phyloP scores from a whole-genome alignment of 2,797 vertebrate genomes.

The Xenentodon cancila region DNA sequence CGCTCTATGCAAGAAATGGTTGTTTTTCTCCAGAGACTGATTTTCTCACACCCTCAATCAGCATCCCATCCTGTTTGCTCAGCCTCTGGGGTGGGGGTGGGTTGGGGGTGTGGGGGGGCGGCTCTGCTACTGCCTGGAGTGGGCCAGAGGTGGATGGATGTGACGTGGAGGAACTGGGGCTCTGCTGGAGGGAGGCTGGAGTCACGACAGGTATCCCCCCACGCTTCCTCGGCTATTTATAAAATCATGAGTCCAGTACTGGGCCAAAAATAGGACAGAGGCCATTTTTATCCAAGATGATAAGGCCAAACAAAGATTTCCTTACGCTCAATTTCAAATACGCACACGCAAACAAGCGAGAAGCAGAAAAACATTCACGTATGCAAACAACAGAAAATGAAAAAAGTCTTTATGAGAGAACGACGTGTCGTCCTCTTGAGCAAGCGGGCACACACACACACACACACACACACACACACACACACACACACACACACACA shows the following conservation, averaged over 20 bases:
- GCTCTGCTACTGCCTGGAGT: constrained; percentile 39
- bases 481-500: constrained; percentile 35
- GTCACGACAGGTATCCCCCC: constrained; percentile 79
- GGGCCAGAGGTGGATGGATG: constrained; percentile 65
- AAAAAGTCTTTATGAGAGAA: constrained; percentile 54
- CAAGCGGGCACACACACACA: constrained; percentile 1
- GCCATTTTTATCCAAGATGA: constrained; percentile 80
- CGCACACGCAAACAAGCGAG: constrained; percentile 4
- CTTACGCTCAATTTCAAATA: constrained; percentile 9
- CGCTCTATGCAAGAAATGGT: too few relatives aligned
- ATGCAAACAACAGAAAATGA: constrained; percentile 20
- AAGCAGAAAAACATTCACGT: constrained; percentile 9
- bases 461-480: too few relatives aligned
- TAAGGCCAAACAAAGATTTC: constrained; percentile 44
- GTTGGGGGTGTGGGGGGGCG: constrained; percentile 47
- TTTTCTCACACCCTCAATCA: constrained; percentile 73
- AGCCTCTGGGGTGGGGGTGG: constrained; percentile 52
- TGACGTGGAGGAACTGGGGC: constrained; percentile 68
- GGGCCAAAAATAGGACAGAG: constrained; percentile 83
- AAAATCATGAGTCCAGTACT: constrained; percentile 67
- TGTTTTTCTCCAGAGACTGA: constrained; percentile 49
- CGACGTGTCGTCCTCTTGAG: constrained; percentile 46
- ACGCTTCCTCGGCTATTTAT: constrained; percentile 84
- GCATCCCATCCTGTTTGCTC: constrained; percentile 74
- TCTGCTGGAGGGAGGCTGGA: constrained; percentile 62